Percentiles rank a stretch among this genome's conserved stretches.
These are phyloP conservation scores for Zosterops hypoxanthus DNA, from an alignment of 2,113 vertebrate genomes.

Conservation along the genomic window DNA sequence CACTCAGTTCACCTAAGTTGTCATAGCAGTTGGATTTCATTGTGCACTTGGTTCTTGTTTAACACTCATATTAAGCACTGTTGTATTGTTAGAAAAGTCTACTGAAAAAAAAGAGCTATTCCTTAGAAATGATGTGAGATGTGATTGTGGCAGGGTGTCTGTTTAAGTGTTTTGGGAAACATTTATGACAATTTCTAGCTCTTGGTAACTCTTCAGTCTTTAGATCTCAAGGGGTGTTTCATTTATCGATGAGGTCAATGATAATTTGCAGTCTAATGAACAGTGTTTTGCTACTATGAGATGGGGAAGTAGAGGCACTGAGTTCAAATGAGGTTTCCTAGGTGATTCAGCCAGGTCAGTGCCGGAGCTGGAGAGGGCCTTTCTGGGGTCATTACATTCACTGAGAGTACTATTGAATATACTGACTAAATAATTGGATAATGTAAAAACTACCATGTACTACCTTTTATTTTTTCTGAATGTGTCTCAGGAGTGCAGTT, in stretches of 20 bases:
- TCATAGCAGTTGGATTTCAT: not conserved
- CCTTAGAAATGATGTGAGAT: not conserved
- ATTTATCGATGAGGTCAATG: not conserved
- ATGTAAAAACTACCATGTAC: not conserved
- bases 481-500: not conserved
- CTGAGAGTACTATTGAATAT: not conserved
- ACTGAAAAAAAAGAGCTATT: not conserved
- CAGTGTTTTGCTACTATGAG: not conserved
- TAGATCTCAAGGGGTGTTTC: not conserved
- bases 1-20: not conserved
- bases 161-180: not conserved
- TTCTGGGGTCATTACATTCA: not conserved
- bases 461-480: not conserved
- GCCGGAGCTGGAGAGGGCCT: not conserved
- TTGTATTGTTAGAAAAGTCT: not conserved
- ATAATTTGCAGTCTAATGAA: not conserved
- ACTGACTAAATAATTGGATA: not conserved
- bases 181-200: not conserved
- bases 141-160: not conserved
- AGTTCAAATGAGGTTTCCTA: not conserved
- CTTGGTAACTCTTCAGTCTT: not conserved
- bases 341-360: not conserved
- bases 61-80: not conserved
- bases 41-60: not conserved
- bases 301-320: not conserved